Evolutionary conservation across 2,797 vertebrate genomes (phyloP), one percentile per base, ranked within the genome.

Genomic region (Chaetophractus vellerosus): DNA sequence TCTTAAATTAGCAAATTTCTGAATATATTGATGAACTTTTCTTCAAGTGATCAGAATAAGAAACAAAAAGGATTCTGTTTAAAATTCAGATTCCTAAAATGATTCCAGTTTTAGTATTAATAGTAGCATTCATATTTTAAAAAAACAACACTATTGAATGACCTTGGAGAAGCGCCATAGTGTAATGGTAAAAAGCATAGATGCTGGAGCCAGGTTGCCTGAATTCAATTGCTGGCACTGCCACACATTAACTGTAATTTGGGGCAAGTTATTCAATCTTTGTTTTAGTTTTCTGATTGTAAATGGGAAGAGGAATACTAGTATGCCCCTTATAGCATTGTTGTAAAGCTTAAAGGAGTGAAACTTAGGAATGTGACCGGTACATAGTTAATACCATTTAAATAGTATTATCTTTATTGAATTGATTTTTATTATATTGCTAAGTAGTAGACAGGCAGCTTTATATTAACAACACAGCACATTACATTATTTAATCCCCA

Each of bases 1-100:
- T 52, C 18, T 78, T 57, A 87, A n/a, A 78, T 93, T 87, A 78
- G 18, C 76, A 33, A 16, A 82, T 66, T 50, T 92, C 23, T 86
- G 28, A 59, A 45, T 71, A 72, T 41, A 19, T 10, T 83, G 14
- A 41, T 78, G 19, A 66, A 78, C 12, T 84, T 69, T 85, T 69
- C n/a, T 85, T 24, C 57, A 85, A 82, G 41, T 16, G 9, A 1
- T 66, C 0, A 64, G 11, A 4, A 19, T 75, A 52, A 78, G 80
- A 85, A n/a, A 8, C 55, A 76, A 87, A n/a, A 66, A 1, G 19
- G 18, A 24, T 86, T 64, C 14, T 90, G 7, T 71, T 87, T 45
- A 71, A 90, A 90, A 72, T 45, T 50, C 24, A 23, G 88, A 50
- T 50, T 72, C 38, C 45, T 72, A 21, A 87, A 45, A 66, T 36